Evolutionary conservation across 1,140 invertebrate species (phyloP).

Genomic region (Hylyphantes graminicola): DNA sequence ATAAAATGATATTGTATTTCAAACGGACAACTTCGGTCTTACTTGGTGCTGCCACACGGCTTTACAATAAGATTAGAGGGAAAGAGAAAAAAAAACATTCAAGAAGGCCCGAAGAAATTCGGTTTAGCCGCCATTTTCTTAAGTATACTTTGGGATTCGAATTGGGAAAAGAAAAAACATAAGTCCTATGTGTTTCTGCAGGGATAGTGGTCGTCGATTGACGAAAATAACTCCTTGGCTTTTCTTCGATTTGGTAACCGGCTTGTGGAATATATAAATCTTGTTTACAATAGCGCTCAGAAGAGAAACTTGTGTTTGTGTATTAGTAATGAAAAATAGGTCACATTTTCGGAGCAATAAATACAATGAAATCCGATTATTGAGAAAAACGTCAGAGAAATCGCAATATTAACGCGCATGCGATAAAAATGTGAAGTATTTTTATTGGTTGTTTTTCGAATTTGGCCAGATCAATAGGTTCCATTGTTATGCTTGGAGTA

Average conservation of each 20-base stretch:
- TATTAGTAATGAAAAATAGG: constrained; percentile 11
- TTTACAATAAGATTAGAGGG: constrained; percentile 14
- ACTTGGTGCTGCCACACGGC: not conserved
- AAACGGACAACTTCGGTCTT: not conserved
- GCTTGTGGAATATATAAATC: constrained; percentile 31
- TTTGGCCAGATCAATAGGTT: too few species aligned
- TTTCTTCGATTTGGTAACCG: constrained; percentile 27
- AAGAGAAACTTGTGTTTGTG: constrained; percentile 22
- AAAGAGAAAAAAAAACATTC: not conserved
- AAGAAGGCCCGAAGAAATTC: not conserved
- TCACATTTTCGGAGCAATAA: constrained; percentile 15
- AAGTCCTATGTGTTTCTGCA: not conserved
- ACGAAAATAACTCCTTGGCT: not conserved
- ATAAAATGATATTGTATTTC: constrained; percentile 21
- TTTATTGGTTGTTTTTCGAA: too few species aligned
- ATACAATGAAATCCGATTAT: constrained; percentile 39
- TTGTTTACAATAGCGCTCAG: constrained; percentile 3
- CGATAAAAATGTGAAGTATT: not conserved
- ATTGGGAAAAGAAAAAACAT: constrained; percentile 2
- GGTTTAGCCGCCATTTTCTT: too few species aligned
- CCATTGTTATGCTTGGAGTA: too few species aligned
- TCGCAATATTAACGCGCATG: not conserved
- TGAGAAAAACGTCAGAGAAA: constrained; percentile 9
- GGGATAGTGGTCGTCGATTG: not conserved
- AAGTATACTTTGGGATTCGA: not conserved